Evolutionary conservation across 2,113 vertebrate genomes (phyloP).

Genomic region (Solenodon paradoxus): DNA sequence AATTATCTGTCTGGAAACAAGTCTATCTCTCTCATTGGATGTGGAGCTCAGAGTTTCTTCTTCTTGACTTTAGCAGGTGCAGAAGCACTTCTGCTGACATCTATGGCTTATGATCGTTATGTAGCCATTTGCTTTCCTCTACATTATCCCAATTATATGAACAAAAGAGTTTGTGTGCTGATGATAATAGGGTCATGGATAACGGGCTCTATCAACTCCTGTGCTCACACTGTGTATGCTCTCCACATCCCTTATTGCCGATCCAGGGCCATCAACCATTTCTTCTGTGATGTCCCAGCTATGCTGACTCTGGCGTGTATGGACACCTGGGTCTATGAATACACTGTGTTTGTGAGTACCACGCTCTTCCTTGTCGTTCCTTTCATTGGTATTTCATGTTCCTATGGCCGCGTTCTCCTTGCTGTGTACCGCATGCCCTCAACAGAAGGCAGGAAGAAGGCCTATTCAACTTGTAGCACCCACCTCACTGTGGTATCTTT

Average conservation of each 20-base stretch:
- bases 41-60: not conserved
- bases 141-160: not conserved
- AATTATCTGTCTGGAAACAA: not conserved
- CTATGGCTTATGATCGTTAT: not conserved
- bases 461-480: not conserved
- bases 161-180: not conserved
- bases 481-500: conserved; percentile 3
- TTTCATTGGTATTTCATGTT: not conserved
- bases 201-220: not conserved
- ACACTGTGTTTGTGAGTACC: not conserved
- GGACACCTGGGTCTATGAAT: not conserved
- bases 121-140: conserved; percentile 7
- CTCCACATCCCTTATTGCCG: not conserved
- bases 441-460: not conserved
- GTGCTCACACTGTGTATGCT: not conserved
- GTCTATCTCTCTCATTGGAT: not conserved
- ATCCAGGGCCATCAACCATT: not conserved
- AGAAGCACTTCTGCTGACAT: not conserved
- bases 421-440: not conserved
- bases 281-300: conserved; percentile 9
- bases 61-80: not conserved
- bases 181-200: not conserved
- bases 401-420: not conserved
- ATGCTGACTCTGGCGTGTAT: not conserved
- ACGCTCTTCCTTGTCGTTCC: not conserved